These are phyloP conservation scores for Pantala flavescens DNA, from an alignment of 1,140 invertebrate genomes.

Conservation along the genomic window DNA sequence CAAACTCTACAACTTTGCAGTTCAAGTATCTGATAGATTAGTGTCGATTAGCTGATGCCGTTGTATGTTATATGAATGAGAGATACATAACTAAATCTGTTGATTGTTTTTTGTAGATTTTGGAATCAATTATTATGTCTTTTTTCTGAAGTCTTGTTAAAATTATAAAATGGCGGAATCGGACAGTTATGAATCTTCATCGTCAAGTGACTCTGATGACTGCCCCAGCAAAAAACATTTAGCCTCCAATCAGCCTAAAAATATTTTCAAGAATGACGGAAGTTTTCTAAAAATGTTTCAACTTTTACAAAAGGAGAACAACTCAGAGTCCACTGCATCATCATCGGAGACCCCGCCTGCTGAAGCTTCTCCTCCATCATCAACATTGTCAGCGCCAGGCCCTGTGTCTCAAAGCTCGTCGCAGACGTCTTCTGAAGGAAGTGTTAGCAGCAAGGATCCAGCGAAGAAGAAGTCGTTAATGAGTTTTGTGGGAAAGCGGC, in stretches of 20 bases:
- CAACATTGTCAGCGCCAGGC: not conserved
- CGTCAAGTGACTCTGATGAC: not conserved
- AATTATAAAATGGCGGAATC: not conserved
- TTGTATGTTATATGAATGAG: too few relatives aligned
- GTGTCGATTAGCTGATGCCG: too few relatives aligned
- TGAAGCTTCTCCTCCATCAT: not conserved
- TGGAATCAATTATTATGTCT: too few relatives aligned
- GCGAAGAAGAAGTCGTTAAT: not conserved
- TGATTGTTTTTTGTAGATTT: too few relatives aligned
- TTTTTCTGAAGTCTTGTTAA: too few relatives aligned
- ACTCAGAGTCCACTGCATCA: not conserved
- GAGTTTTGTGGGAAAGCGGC: slow-evolving; percentile 56
- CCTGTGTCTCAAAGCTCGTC: not conserved
- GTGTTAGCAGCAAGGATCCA: not conserved
- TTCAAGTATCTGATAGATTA: too few relatives aligned
- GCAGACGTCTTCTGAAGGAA: not conserved
- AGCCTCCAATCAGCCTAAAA: not conserved
- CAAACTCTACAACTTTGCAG: too few relatives aligned
- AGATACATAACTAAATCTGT: too few relatives aligned
- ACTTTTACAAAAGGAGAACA: not conserved
- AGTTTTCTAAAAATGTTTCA: not conserved
- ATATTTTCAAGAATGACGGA: not conserved
- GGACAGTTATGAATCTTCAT: not conserved
- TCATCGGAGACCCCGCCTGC: not conserved
- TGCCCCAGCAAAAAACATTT: not conserved